phyloP scores from a whole-genome alignment of 1,140 invertebrate genomes.

The Oedothorax gibbosus region DNA sequence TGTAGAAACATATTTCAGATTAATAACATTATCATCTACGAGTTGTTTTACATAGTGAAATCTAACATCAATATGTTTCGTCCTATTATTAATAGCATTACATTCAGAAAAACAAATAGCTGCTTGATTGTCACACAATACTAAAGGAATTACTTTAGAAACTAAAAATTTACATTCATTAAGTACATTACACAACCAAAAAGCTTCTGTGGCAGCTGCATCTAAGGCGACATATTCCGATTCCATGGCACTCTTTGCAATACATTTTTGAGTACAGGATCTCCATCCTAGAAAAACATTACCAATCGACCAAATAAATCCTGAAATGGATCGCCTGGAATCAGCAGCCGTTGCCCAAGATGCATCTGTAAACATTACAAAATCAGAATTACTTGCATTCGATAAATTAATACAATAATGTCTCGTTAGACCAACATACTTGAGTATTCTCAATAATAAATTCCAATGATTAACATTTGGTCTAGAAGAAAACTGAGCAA shows the following conservation, averaged over 20 bases:
- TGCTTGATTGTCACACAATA: too few relatives aligned
- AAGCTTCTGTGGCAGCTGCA: neutral
- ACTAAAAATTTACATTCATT: too few relatives aligned
- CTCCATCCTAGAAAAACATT: conserved; percentile 11
- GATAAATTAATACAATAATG: neutral
- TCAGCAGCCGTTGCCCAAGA: neutral
- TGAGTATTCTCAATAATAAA: neutral
- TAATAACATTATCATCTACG: too few relatives aligned
- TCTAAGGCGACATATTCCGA: neutral
- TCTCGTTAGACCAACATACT: neutral
- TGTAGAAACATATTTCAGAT: too few relatives aligned
- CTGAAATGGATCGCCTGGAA: neutral
- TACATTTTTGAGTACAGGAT: neutral
- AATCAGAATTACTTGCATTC: neutral
- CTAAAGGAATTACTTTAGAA: too few relatives aligned
- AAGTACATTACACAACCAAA: neutral
- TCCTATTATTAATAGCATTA: too few relatives aligned
- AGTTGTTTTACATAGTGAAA: too few relatives aligned
- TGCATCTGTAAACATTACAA: conserved; percentile 9
- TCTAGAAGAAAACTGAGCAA: conserved; percentile 2
- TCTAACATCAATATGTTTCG: too few relatives aligned
- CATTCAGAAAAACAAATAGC: too few relatives aligned
- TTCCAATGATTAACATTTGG: neutral
- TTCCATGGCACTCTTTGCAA: neutral
- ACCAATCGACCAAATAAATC: conserved; percentile 5